These are phyloP conservation scores for Microctonus hyperodae DNA, from an alignment of 2,888 invertebrate species.

Conservation along the genomic window DNA sequence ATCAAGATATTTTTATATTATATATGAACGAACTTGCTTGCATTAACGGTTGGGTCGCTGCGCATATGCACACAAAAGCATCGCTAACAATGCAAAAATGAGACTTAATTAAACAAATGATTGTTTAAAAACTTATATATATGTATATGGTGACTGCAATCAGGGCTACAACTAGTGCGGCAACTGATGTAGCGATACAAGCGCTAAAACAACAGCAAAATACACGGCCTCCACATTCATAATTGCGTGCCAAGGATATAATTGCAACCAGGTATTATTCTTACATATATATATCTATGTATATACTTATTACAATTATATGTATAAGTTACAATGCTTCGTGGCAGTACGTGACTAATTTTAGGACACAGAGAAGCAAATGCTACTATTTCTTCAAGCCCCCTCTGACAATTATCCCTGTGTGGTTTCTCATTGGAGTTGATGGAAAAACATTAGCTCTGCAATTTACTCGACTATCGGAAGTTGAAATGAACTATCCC, in stretches of 20 bases:
- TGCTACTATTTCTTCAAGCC: not conserved
- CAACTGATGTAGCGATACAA: slow-evolving; percentile 47
- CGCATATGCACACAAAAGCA: slow-evolving; percentile 29
- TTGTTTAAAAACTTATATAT: slow-evolving; percentile 56
- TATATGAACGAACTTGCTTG: not conserved
- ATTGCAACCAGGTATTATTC: slow-evolving; percentile 47
- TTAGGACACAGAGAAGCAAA: not conserved
- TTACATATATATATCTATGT: too few species aligned
- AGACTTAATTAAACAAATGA: slow-evolving; percentile 60
- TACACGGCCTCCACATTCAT: slow-evolving; percentile 42
- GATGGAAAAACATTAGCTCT: not conserved
- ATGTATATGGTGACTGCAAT: slow-evolving; percentile 27
- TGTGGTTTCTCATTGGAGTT: not conserved
- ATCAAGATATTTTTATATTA: slow-evolving; percentile 8
- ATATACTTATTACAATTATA: slow-evolving; percentile 8
- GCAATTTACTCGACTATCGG: not conserved
- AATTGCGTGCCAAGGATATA: slow-evolving; percentile 60
- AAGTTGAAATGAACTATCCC: not conserved
- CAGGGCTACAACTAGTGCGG: slow-evolving; percentile 46
- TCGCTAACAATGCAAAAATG: slow-evolving; percentile 52
- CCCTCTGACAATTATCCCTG: not conserved
- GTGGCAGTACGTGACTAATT: slow-evolving; percentile 18
- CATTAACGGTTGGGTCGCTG: not conserved
- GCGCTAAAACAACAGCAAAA: not conserved
- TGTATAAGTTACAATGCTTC: not conserved